Evolutionary conservation across 2,888 invertebrate species (phyloP), one percentile per base, ranked within the genome.

Genomic region (Cerastis rubricosa): DNA sequence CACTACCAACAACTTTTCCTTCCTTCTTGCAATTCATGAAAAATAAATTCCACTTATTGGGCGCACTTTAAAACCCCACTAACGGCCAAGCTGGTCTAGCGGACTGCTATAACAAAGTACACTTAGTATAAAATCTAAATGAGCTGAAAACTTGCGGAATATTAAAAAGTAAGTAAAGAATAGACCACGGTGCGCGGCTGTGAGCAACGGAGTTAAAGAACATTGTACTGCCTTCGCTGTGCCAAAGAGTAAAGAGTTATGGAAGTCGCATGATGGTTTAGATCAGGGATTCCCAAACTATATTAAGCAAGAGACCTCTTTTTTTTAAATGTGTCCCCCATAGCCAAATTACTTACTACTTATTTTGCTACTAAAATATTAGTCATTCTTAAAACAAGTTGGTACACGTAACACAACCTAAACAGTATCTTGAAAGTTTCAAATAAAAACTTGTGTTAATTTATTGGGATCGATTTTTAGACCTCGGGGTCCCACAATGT

Each of bases 81-180:
- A 85, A 73, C 87, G 40, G 75, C 70, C 78, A 54, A 76, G 67
- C 61, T 61, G 73, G 80, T 71, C 79, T 77, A 47, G 47, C 57
- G 65, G 78, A 73, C 79, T 74, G 84, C 71, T 88, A 85, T 89
- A 90, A 90, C 89, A 88, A 90, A 90, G 86, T 89, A 84, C 82
- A 80, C 83, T 86, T 87, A 84, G 85, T 85, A 85, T 86, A 89
- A 91, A 92, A 91, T 92, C 91, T 90, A 93, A 94, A 94, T 93
- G 94, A 94, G 93, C 92, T 93, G 91, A 91, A 93, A 94, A 95
- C 92, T 94, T 92, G 91, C 76, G 90, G 93, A 89, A 93, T 94
- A 94, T 94, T 95, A 94, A 94, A 93, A 92, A 92, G 91, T 93
- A 93, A 92, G 90, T 91, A 88, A 90, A 92, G 93, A 94, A 94